Base-by-base conservation (phyloP, 2,113 vertebrate genomes). In the Rhineura floridana region DNA sequence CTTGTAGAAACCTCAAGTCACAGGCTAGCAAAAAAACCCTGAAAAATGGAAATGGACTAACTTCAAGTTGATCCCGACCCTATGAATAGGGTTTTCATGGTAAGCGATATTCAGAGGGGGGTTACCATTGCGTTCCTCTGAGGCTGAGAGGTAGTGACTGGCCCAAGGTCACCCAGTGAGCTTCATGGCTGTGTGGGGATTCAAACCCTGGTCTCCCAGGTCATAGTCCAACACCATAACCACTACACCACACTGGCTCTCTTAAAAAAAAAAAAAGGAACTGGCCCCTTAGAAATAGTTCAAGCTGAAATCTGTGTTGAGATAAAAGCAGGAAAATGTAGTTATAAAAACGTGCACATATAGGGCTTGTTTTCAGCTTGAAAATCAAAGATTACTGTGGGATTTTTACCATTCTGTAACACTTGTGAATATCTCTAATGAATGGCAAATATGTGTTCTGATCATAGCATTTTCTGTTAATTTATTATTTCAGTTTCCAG, bases 221-320 rank as follows among this genome's bases (percentile, higher is more conserved):
- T n/a, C n/a, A n/a, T n/a, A n/a, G n/a, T n/a, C n/a, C n/a, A n/a
- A n/a, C n/a, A n/a, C n/a, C n/a, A n/a, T n/a, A n/a, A n/a, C n/a
- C n/a, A n/a, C n/a, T n/a, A n/a, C n/a, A n/a, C n/a, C n/a, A n/a
- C n/a, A n/a, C n/a, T n/a, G n/a, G n/a, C n/a, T n/a, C n/a, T n/a
- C n/a, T n/a, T n/a, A n/a, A n/a, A n/a, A n/a, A n/a, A n/a, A n/a
- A n/a, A n/a, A n/a, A 59, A 79, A 19, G 33, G 65, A 88, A 39
- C 77, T 91, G 76, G 62, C 89, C 39, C 87, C 83, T 88, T 67
- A 75, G 72, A 90, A 84, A 30, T n/a, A 48, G 46, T 88, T 84
- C 59, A 42, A n/a, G 2, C 23, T 25, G 69, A 85, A 36, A 36
- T 80, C 63, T 88, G 84, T 88, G 84, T 28, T 77, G 62, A 76